Evolutionary conservation across 2,888 invertebrate species (phyloP).

Genomic region (Leptura quadrifasciata): DNA sequence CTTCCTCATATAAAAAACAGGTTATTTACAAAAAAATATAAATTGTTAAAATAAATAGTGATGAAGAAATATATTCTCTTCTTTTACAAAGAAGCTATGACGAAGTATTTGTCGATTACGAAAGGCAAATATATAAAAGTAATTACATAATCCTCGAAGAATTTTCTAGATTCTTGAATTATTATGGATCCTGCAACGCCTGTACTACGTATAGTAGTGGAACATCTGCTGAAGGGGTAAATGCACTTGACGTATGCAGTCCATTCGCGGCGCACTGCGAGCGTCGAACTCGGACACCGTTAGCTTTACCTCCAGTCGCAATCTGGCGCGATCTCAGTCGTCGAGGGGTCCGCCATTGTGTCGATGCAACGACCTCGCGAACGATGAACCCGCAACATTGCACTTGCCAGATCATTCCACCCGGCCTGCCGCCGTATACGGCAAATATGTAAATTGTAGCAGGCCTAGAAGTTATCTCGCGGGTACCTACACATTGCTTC

Average conservation of each 20-base stretch:
- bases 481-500: slow-evolving; percentile 9
- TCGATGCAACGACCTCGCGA: slow-evolving; percentile 65
- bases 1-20: background rate
- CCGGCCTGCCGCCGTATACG: slow-evolving; percentile 34
- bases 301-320: slow-evolving; percentile 61
- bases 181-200: slow-evolving; percentile 33
- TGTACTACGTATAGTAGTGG: slow-evolving; percentile 34
- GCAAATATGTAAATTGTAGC: slow-evolving; percentile 35
- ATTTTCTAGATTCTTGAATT: slow-evolving; percentile 27
- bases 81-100: background rate
- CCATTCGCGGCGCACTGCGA: slow-evolving; percentile 55
- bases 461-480: slow-evolving; percentile 28
- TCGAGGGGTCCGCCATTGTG: slow-evolving; percentile 51
- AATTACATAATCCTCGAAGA: slow-evolving; percentile 26
- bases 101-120: slow-evolving; percentile 2
- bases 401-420: slow-evolving; percentile 47
- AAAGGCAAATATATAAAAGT: slow-evolving; percentile 26
- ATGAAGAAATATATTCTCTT: background rate
- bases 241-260: slow-evolving; percentile 55
- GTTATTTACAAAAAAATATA: too few relatives aligned
- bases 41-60: background rate
- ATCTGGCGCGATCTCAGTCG: slow-evolving; percentile 52
- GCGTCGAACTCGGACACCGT: slow-evolving; percentile 63
- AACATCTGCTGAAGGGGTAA: slow-evolving; percentile 54
- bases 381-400: slow-evolving; percentile 60